Base-by-base conservation (phyloP, 2,797 vertebrate genomes). In the Sparus aurata region DNA sequence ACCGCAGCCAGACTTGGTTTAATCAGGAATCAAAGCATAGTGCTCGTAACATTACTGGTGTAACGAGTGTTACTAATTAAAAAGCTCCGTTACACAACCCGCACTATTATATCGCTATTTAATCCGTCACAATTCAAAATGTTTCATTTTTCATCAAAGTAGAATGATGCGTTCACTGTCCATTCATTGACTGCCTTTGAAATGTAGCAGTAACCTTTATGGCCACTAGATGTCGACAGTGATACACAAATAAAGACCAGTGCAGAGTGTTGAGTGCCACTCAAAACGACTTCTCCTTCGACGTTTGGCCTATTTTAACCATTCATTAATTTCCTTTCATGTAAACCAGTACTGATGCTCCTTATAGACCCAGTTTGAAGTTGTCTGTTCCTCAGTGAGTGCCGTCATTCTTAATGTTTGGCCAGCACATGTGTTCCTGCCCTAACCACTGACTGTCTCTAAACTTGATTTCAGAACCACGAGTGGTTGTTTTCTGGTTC, bases 191-290 rank as follows among this genome's bases (percentile, higher is more conserved):
- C 18, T 23, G n/a, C 20, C 34, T 11, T 10, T 22, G 10, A 72
- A 16, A 47, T 30, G 30, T 55, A 49, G 20, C 25, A 65, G 4
- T 79, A 12, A 2, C 11, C 0, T 30, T 55, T 10, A 64, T 75
- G 50, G 11, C 91, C 93, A 80, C 87, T 85, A 93, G 93, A 88
- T 90, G 91, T 72, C 85, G 59, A 85, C 72, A 86, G 47, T 69
- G 66, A 72, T 54, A 49, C 78, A 82, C 1, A 75, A 77, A 82
- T 79, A 0, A 43, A 71, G 81, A 13, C 17, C 6, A 0, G 12
- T 16, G 22, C 0, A 23, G 50, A 2, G 23, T 3, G 20, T 34
- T 22, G 20, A 43, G 41, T 30, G 34, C 9, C 17, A 49, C 1
- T 4, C 46, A 66, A 64, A 64, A 34, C 2, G 2, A 57, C 34